phyloP scores from a whole-genome alignment of 2,113 vertebrate species.

The Xenus cinereus region DNA sequence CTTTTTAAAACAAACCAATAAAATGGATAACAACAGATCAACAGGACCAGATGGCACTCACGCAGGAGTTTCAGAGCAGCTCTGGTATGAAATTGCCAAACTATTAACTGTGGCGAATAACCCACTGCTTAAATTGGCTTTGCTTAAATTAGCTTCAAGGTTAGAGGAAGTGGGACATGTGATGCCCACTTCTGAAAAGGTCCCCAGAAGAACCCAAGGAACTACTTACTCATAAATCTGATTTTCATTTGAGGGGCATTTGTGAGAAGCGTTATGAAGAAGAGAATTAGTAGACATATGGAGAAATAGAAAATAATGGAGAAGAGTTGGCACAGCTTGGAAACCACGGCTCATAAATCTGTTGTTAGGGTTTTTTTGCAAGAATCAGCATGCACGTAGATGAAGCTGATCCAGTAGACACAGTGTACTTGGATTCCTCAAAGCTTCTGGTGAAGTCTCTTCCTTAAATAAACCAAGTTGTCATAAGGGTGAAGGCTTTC shows the following conservation, averaged over 20 bases:
- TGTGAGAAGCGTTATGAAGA: background rate
- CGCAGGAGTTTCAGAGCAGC: background rate
- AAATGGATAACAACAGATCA: conserved; percentile 5
- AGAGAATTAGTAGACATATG: background rate
- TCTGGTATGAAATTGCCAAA: conserved; percentile 39
- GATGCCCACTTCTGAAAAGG: background rate
- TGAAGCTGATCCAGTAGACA: background rate
- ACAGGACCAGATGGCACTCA: conserved; percentile 52
- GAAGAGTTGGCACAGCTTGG: background rate
- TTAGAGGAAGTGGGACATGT: background rate
- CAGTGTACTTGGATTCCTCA: background rate
- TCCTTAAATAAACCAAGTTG: background rate
- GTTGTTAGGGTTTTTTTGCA: background rate
- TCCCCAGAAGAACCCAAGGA: background rate
- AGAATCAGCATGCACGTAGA: background rate
- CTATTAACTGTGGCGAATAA: conserved; percentile 38
- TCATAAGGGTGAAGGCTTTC: background rate
- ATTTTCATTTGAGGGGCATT: background rate
- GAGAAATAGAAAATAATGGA: background rate
- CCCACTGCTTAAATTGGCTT: conserved; percentile 7
- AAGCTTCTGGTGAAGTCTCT: background rate
- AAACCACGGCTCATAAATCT: background rate
- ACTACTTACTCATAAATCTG: background rate
- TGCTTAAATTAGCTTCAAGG: conserved; percentile 31
- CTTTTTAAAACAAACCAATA: conserved; percentile 11